Evolutionary conservation across 2,113 vertebrate genomes (phyloP).

Genomic region (Manacus vitellinus): DNA sequence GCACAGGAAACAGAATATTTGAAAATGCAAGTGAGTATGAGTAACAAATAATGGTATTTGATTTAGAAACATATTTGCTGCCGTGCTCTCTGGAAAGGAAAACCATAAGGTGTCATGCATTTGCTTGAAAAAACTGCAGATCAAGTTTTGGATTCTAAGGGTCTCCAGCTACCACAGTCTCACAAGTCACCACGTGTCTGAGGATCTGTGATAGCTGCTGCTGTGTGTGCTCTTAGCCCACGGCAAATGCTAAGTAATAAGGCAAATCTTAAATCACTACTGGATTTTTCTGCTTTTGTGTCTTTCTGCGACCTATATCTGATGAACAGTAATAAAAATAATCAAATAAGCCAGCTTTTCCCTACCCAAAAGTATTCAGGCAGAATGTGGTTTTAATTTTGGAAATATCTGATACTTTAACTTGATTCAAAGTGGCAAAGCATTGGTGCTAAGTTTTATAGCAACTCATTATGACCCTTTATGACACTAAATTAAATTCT

Average conservation of each 20-base stretch:
- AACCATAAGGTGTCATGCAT: not conserved
- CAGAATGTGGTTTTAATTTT: not conserved
- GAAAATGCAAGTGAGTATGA: conserved; percentile 13
- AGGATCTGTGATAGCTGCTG: not conserved
- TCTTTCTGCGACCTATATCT: not conserved
- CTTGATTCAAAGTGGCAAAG: not conserved
- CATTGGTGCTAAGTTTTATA: not conserved
- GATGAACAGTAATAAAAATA: conserved; percentile 13
- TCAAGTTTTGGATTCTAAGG: not conserved
- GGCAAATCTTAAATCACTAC: conserved; percentile 35
- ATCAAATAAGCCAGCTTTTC: not conserved
- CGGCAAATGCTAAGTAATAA: conserved; percentile 17
- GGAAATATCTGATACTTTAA: not conserved
- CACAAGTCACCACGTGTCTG: conserved; percentile 51
- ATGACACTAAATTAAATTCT: not conserved
- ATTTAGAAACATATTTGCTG: not conserved
- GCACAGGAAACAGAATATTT: conserved; percentile 38
- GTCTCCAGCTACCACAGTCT: not conserved
- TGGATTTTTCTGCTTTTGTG: conserved; percentile 26
- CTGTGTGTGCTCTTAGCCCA: not conserved
- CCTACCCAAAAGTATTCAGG: not conserved
- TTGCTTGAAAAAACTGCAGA: not conserved
- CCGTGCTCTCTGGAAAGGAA: not conserved
- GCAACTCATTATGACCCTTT: not conserved
- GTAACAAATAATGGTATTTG: not conserved